Evolutionary conservation across 2,113 vertebrate species (phyloP), one percentile per base, ranked within the genome.

Genomic region (Galemys pyrenaicus): DNA sequence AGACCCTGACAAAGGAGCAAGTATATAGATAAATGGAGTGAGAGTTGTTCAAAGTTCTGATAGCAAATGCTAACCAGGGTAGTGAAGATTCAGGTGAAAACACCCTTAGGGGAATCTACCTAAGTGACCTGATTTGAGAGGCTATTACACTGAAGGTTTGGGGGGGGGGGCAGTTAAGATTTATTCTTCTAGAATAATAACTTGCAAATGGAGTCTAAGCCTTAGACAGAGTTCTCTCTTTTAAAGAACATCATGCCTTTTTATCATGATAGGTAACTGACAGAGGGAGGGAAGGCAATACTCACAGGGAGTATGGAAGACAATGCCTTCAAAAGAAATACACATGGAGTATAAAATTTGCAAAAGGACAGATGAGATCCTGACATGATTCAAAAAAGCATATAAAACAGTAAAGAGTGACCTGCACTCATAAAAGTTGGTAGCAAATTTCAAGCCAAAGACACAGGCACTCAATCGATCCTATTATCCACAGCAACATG

Each of bases 391-490:
- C 41, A 75, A 16, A 54, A 49, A 56, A 79, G 9, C 1, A 65
- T 60, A 62, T 16, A 56, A 67, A 85, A 49, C 37, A 73, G 49
- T 68, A 70, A 17, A 62, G 46, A 39, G 32, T 60, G 71, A 93
- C 37, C 65, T 95, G 62, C 6, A 80, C 37, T 87, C 19, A 3
- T 19, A 85, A 81, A 20, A 87, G n/a, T 71, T 28, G 62, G 80
- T 70, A 20, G 35, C 44, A 84, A 93, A 74, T 89, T 82, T 24
- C 82, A 37, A 91, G 79, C 73, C 82, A 89, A 89, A 96, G 84
- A 81, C 37, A 85, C 13, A 58, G 2, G 35, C 49, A 60, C 30
- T 68, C 67, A 44, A 56, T 73, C 54, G 54, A 56, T 35, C 67
- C 85, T 73, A 95, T 89, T 92, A 92, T 81, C 71, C 9, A 0